phyloP scores from a whole-genome alignment of 2,113 vertebrate genomes.

The Sardina pilchardus region DNA sequence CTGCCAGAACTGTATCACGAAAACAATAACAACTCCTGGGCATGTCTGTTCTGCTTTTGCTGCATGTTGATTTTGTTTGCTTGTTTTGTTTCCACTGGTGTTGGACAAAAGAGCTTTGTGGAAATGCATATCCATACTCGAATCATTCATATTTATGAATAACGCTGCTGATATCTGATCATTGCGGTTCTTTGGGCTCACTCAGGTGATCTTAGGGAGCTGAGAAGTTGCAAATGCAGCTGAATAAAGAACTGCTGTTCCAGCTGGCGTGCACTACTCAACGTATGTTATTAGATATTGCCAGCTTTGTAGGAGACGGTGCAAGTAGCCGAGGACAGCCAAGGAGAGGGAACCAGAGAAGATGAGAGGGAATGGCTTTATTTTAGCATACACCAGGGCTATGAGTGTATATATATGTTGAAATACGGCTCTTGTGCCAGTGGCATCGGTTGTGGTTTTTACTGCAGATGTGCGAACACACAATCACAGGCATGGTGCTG shows the following conservation, averaged over 20 bases:
- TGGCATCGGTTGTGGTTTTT: background rate
- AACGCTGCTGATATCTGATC: background rate
- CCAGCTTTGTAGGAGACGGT: background rate
- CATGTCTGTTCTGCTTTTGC: too few relatives aligned
- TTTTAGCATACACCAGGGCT: background rate
- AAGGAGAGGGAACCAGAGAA: background rate
- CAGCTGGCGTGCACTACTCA: background rate
- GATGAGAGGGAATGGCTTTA: background rate
- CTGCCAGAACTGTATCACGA: too few relatives aligned
- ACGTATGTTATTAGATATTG: background rate
- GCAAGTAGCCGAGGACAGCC: background rate
- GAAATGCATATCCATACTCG: too few relatives aligned
- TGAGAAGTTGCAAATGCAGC: background rate
- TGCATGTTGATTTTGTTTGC: too few relatives aligned
- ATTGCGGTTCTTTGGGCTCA: background rate
- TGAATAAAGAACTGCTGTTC: background rate
- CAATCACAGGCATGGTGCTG: background rate
- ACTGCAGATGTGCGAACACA: conserved; percentile 5
- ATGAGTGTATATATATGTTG: background rate
- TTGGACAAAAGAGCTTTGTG: too few relatives aligned
- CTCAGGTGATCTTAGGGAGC: background rate
- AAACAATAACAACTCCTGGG: too few relatives aligned
- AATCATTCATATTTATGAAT: background rate
- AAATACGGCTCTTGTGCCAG: background rate
- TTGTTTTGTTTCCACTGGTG: too few relatives aligned